Evolutionary conservation across 2,113 vertebrate species (phyloP).

Genomic region (Caretta caretta): DNA sequence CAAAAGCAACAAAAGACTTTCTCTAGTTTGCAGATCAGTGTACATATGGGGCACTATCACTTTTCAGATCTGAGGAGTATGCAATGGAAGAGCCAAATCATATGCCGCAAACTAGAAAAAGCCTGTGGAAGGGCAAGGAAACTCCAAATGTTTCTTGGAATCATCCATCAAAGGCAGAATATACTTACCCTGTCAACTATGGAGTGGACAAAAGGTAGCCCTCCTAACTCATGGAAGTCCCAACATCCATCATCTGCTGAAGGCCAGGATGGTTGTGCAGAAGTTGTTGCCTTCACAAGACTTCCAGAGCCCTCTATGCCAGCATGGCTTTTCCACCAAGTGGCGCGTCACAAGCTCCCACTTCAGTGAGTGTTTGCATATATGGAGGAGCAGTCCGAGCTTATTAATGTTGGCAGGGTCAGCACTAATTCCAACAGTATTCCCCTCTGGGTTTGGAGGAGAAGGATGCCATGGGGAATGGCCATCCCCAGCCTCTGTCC

Average conservation of each 20-base stretch:
- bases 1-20: not conserved
- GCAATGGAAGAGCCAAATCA: not conserved
- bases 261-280: not conserved
- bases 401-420: not conserved
- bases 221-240: not conserved
- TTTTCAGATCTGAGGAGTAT: not conserved
- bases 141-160: not conserved
- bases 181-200: fast-evolving
- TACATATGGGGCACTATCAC: not conserved
- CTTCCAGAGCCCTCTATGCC: not conserved
- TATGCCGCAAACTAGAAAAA: not conserved
- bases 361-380: not conserved
- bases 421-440: not conserved
- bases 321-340: not conserved
- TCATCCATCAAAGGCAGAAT: not conserved
- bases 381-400: not conserved
- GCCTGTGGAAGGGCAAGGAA: not conserved
- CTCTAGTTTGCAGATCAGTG: not conserved
- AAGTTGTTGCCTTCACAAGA: not conserved
- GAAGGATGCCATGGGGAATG: fast-evolving
- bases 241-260: not conserved
- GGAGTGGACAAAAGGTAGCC: not conserved
- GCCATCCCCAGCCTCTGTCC: not conserved
- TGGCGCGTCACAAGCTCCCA: not conserved
- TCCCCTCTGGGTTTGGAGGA: not conserved